phyloP scores from a whole-genome alignment of 2,113 vertebrate genomes.

The Sebastes schlegelii region DNA sequence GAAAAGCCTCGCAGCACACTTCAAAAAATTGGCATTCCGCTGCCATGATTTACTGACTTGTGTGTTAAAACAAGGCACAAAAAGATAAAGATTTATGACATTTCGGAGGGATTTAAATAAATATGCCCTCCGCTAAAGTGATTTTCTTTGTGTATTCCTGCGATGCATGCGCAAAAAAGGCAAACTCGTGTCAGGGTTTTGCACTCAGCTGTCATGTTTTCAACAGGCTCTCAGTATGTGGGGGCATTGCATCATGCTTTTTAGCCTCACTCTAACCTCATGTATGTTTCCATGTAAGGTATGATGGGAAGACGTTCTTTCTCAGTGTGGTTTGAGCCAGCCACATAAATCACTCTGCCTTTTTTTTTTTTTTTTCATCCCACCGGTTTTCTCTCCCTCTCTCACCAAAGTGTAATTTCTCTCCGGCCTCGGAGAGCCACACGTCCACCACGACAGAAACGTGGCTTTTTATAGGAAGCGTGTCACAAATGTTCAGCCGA shows the following conservation, averaged over 20 bases:
- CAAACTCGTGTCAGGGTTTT: slow-evolving; percentile 52
- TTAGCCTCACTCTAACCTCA: slow-evolving; percentile 58
- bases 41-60: slow-evolving; percentile 68
- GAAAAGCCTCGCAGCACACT: slow-evolving; percentile 73
- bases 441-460: slow-evolving; percentile 26
- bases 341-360: slow-evolving; percentile 74
- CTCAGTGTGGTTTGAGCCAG: slow-evolving; percentile 59
- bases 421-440: slow-evolving; percentile 43
- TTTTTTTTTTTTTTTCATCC: slow-evolving; percentile 21
- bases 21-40: slow-evolving; percentile 68
- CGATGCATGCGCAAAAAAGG: slow-evolving; percentile 49
- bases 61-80: slow-evolving; percentile 68
- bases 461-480: slow-evolving; percentile 58
- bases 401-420: slow-evolving; percentile 64
- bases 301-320: slow-evolving; percentile 69
- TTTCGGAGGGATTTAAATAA: slow-evolving; percentile 72
- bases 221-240: slow-evolving; percentile 46
- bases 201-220: slow-evolving; percentile 69
- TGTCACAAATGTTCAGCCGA: slow-evolving; percentile 67
- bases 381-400: slow-evolving; percentile 41
- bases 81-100: slow-evolving; percentile 70
- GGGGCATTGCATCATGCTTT: slow-evolving; percentile 70
- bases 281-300: slow-evolving; percentile 81
- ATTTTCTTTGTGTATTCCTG: slow-evolving; percentile 43
- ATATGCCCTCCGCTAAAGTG: slow-evolving; percentile 44